Conservation (phyloP, 2,113 vertebrate genomes). For the Aramus guarauna region DNA sequence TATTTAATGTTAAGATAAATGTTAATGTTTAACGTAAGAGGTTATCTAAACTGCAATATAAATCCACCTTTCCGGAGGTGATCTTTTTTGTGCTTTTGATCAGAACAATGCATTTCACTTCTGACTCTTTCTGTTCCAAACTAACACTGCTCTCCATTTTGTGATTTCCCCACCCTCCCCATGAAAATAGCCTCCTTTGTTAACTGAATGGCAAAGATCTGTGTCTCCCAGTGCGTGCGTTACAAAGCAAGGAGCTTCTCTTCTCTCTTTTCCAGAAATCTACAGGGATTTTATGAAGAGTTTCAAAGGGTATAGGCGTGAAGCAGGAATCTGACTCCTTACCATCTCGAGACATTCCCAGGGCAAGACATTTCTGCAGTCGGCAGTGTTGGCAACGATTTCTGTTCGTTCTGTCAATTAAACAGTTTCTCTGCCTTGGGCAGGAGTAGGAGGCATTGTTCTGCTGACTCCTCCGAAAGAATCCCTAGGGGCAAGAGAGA, state of each 20-base stretch:
- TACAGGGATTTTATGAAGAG: neutral
- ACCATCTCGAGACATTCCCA: conserved; percentile 99
- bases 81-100: neutral
- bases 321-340: conserved; percentile 62
- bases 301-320: conserved; percentile 49
- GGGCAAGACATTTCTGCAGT: conserved; percentile 98
- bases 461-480: conserved; percentile 98
- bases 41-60: neutral
- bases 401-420: conserved; percentile 99
- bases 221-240: neutral
- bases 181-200: neutral
- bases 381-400: conserved; percentile 99
- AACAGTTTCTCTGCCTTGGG: conserved; percentile 98
- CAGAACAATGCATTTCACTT: neutral
- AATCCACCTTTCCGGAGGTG: neutral
- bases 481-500: conserved; percentile 80
- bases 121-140: neutral
- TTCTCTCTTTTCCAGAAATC: conserved; percentile 23
- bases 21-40: neutral
- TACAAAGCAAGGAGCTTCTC: neutral
- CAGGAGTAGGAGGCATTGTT: conserved; percentile 99
- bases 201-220: neutral
- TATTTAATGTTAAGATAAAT: neutral
- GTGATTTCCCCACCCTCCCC: neutral
- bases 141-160: neutral